Conservation (phyloP, 2,113 vertebrate species). For the Forbesichthys agassizii region DNA sequence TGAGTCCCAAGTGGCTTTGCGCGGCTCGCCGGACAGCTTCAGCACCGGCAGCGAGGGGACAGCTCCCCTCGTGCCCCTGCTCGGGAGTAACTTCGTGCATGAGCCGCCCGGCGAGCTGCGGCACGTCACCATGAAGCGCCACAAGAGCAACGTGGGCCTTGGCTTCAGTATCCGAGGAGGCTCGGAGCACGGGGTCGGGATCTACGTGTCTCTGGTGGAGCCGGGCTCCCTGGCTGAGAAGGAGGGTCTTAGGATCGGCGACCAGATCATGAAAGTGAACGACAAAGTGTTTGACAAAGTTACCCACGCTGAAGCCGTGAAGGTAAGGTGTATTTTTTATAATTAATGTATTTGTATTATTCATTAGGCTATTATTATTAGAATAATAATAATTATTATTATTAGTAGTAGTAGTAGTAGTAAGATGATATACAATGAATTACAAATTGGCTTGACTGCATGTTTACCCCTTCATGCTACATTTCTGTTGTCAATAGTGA, state of each 20-base stretch:
- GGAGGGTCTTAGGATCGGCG: slow-evolving; percentile 89
- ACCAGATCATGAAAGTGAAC: slow-evolving; percentile 95
- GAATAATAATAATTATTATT: too few relatives aligned
- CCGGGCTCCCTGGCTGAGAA: slow-evolving; percentile 93
- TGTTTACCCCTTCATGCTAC: not conserved
- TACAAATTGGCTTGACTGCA: not conserved
- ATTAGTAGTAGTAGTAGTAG: too few relatives aligned
- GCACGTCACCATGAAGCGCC: slow-evolving; percentile 86
- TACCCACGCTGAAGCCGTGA: slow-evolving; percentile 93
- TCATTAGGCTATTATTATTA: not conserved
- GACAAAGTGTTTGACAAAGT: slow-evolving; percentile 89
- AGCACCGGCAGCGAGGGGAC: slow-evolving; percentile 78
- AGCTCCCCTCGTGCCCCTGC: slow-evolving; percentile 71
- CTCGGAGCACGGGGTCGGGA: slow-evolving; percentile 94
- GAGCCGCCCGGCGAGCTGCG: slow-evolving; percentile 81
- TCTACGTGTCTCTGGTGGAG: slow-evolving; percentile 96
- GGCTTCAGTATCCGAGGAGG: slow-evolving; percentile 98
- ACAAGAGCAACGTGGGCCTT: slow-evolving; percentile 91
- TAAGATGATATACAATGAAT: too few relatives aligned
- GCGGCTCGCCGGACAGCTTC: slow-evolving; percentile 73
- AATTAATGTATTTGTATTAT: not conserved
- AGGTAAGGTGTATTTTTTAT: slow-evolving; percentile 74
- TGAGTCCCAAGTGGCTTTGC: slow-evolving; percentile 64
- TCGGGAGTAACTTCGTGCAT: slow-evolving; percentile 75
- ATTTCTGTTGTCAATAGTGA: not conserved